Base-by-base conservation (phyloP, 2,113 vertebrate species). In the Zosterops hypoxanthus region DNA sequence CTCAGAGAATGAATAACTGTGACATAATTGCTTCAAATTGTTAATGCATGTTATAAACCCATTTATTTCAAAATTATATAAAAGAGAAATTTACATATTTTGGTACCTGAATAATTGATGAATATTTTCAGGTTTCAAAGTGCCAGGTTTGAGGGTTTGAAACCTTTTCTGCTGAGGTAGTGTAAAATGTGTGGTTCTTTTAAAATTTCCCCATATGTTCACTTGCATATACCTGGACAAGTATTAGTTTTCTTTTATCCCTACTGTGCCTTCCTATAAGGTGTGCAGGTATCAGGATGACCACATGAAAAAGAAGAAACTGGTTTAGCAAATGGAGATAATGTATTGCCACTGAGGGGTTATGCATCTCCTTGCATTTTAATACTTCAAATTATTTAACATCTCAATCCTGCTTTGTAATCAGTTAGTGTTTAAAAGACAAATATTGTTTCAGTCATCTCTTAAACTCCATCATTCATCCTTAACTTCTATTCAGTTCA, bases 281-380 rank as follows among this genome's bases (percentile, higher is more conserved):
- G 20, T 31, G 5, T n/a, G 14, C 7, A 46, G 33, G 14, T n/a
- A 22, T 12, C 0, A 1, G 15, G 11, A 39, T 50, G 24, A 28
- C 42, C 22, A 31, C 12, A n/a, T 6, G 17, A 53, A 77, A 9
- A 61, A 22, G 19, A 81, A 80, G 39, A 79, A 80, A 10, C 29
- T 73, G 3, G 14, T 78, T 72, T 84, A 88, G 16, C 46, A 87
- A 68, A 56, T 28, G 21, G 33, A 33, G 55, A 25, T 14, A 15
- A 15, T 0, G 1, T 39, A 14, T 36, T 5, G 3, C 6, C 15
- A 22, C 21, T 55, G 47, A n/a, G 5, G 7, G 7, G 7, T 73
- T 86, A 53, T 28, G 13, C 2, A 36, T 14, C 66, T 77, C 28
- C n/a, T 76, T 60, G 18, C 39, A 59, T 63, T 92, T 55, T 80